phyloP scores from a whole-genome alignment of 1,140 invertebrate genomes.

The Aricia agestis region DNA sequence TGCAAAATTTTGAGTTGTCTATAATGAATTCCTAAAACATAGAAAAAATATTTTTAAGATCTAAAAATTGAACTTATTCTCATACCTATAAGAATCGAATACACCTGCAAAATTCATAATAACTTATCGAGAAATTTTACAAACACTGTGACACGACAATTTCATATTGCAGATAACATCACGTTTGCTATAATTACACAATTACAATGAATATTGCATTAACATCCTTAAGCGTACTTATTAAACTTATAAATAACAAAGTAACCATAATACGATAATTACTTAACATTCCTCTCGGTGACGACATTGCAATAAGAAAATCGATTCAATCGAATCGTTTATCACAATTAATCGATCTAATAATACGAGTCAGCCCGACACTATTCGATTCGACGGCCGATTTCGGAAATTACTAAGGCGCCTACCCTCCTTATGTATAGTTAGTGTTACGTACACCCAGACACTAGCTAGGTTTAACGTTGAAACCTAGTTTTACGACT shows the following conservation, averaged over 20 bases:
- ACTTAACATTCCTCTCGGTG: not conserved
- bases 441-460: slow-evolving; percentile 48
- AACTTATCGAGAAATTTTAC: too few relatives aligned
- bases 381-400: slow-evolving; percentile 67
- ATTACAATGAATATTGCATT: not conserved
- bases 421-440: slow-evolving; percentile 41
- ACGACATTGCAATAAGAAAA: not conserved
- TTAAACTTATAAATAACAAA: not conserved
- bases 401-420: slow-evolving; percentile 75
- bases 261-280: not conserved
- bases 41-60: too few relatives aligned
- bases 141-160: too few relatives aligned
- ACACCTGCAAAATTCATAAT: too few relatives aligned
- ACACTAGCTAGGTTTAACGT: slow-evolving; percentile 33
- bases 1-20: too few relatives aligned
- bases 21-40: too few relatives aligned
- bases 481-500: not conserved
- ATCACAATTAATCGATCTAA: slow-evolving; percentile 66
- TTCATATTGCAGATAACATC: too few relatives aligned
- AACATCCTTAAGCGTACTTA: not conserved
- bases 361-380: slow-evolving; percentile 61
- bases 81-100: too few relatives aligned
- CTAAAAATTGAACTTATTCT: too few relatives aligned
- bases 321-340: slow-evolving; percentile 38
- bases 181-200: not conserved